Conservation (phyloP, 2,113 vertebrate genomes). For the Amblyornis subalaris region DNA sequence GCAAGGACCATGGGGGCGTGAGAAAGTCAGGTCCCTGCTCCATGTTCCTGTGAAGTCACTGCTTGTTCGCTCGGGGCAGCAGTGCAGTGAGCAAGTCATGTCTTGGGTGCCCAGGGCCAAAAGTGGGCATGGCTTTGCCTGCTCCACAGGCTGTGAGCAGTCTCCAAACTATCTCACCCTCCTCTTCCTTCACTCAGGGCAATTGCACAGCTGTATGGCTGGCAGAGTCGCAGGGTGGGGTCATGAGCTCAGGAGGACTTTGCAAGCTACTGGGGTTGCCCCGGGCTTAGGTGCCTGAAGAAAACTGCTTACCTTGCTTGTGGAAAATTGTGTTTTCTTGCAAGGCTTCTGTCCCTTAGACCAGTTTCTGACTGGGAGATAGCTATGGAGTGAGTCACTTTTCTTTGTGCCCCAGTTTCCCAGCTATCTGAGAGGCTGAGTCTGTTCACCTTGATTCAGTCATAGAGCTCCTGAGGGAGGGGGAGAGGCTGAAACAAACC, state of each 20-base stretch:
- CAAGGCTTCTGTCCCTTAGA: not conserved
- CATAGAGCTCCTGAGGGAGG: not conserved
- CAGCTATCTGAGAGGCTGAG: not conserved
- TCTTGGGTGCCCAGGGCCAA: not conserved
- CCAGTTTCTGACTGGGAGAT: not conserved
- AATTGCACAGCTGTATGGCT: not conserved
- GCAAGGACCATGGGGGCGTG: rapidly evolving
- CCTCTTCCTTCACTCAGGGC: not conserved
- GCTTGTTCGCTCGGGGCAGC: rapidly evolving
- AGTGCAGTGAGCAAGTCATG: not conserved
- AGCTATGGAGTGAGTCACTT: not conserved
- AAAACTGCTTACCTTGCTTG: not conserved
- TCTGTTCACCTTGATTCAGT: not conserved
- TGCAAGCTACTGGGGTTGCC: not conserved
- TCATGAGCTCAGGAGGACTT: not conserved
- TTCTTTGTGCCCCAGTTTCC: not conserved
- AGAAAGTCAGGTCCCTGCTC: not conserved
- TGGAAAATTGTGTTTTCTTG: not conserved
- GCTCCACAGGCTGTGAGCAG: not conserved
- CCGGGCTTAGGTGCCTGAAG: not conserved
- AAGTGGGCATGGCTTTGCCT: not conserved
- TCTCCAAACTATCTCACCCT: not conserved
- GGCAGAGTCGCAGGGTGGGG: not conserved
- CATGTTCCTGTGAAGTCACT: rapidly evolving
- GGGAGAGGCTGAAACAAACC: not conserved